Conservation (phyloP, 2,888 invertebrate genomes). For the Hecatera dysodea region DNA sequence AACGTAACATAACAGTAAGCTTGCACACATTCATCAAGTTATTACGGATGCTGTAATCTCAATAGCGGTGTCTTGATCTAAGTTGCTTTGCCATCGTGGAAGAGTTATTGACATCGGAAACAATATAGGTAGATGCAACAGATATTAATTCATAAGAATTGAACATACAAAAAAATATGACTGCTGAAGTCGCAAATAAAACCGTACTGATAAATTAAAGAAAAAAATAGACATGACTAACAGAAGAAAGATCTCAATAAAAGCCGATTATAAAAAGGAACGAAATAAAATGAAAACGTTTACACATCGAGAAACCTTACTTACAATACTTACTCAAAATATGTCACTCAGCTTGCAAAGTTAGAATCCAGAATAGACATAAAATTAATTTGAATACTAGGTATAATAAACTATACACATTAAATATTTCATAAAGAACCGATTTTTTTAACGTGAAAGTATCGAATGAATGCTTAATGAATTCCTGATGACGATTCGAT, state of each 20-base stretch:
- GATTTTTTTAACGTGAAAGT: conserved; percentile 61
- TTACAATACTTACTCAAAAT: background rate
- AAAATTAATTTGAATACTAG: background rate
- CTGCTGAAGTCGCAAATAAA: background rate
- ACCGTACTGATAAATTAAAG: background rate
- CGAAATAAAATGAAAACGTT: background rate
- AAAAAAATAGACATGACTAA: background rate
- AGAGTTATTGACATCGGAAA: conserved; percentile 22
- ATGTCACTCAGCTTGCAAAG: conserved; percentile 2
- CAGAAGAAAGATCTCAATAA: background rate
- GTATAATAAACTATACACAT: background rate
- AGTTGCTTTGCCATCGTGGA: conserved; percentile 31
- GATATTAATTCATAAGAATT: background rate
- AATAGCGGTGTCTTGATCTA: conserved; percentile 62
- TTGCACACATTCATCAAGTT: conserved; percentile 62
- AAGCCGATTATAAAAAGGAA: background rate
- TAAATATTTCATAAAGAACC: conserved; percentile 11
- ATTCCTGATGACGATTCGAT: conserved; percentile 68
- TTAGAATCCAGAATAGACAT: background rate
- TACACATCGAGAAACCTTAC: background rate
- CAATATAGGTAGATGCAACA: background rate
- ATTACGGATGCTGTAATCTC: conserved; percentile 68
- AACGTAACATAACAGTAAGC: conserved; percentile 63
- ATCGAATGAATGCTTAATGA: conserved; percentile 50
- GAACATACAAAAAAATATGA: background rate